A percentile compares a stretch with the other conserved stretches of the same genome.
phyloP scores from a whole-genome alignment of 2,888 invertebrate species.

The Crioceris asparagi region DNA sequence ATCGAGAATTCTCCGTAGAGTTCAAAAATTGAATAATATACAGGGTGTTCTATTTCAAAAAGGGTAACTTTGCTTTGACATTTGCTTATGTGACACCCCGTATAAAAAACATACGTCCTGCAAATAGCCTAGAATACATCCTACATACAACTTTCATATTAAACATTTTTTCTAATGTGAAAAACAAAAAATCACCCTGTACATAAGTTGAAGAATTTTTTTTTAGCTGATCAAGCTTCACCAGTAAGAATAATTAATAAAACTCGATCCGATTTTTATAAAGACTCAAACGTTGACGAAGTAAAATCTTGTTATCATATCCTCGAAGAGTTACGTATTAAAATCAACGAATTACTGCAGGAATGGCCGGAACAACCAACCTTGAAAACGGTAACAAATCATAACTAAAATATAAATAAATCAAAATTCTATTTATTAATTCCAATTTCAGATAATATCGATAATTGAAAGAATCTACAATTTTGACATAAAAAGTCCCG shows the following conservation, averaged over 20 bases:
- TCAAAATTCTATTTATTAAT: not conserved
- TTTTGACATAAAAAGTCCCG: slow-evolving; percentile 70
- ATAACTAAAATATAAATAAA: not conserved
- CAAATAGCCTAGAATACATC: too few relatives aligned
- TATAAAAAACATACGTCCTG: too few relatives aligned
- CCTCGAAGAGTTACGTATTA: slow-evolving; percentile 51
- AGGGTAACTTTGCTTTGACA: too few relatives aligned
- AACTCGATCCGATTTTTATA: slow-evolving; percentile 62
- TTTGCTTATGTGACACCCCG: too few relatives aligned
- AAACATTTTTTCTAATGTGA: too few relatives aligned
- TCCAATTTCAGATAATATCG: slow-evolving; percentile 45
- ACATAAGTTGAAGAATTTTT: too few relatives aligned
- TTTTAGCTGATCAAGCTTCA: slow-evolving; percentile 21
- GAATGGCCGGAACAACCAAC: slow-evolving; percentile 91
- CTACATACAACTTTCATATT: too few relatives aligned
- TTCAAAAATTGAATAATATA: too few relatives aligned
- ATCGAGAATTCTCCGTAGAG: too few relatives aligned
- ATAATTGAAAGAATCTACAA: slow-evolving; percentile 53
- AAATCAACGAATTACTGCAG: slow-evolving; percentile 51
- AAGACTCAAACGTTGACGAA: slow-evolving; percentile 70
- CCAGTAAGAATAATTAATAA: slow-evolving; percentile 20
- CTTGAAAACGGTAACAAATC: slow-evolving; percentile 55
- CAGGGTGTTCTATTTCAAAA: too few relatives aligned
- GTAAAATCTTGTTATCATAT: slow-evolving; percentile 61
- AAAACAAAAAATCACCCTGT: too few relatives aligned